Conservation (phyloP, 2,797 vertebrate genomes). For the Malacoraja senta region DNA sequence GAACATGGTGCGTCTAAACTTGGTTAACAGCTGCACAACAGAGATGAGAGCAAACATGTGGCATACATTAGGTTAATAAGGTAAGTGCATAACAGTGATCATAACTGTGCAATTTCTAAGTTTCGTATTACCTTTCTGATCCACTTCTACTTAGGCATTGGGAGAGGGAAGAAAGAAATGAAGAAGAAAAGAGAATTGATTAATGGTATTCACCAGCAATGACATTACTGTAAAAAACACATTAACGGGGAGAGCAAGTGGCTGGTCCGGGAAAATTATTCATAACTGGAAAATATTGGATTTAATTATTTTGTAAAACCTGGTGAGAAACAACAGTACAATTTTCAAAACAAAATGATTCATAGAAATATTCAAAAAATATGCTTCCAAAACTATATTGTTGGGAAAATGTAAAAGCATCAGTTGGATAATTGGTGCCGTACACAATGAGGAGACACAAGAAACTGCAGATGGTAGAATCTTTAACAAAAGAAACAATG, state of each 20-base stretch:
- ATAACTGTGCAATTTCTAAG: conserved; percentile 63
- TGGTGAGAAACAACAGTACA: not conserved
- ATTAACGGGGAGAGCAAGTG: not conserved
- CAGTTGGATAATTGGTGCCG: not conserved
- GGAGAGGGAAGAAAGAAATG: conserved; percentile 71
- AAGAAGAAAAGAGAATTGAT: conserved; percentile 73
- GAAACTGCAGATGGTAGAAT: too few relatives aligned
- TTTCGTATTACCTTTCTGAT: conserved; percentile 99
- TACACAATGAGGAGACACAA: not conserved
- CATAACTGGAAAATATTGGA: not conserved
- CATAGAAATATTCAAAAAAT: not conserved
- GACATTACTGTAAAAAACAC: conserved; percentile 25
- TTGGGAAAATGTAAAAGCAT: not conserved
- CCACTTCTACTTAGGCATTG: conserved; percentile 94
- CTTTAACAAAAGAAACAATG: too few relatives aligned
- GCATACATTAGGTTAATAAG: not conserved
- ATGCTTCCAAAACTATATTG: not conserved
- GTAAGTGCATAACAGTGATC: conserved; percentile 3
- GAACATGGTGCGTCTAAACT: not conserved
- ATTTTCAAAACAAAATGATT: not conserved
- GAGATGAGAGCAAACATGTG: not conserved
- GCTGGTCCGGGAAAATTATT: not conserved
- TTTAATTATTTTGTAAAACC: conserved; percentile 3
- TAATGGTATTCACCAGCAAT: conserved; percentile 55
- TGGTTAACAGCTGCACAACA: not conserved